Evolutionary conservation across 1,140 invertebrate genomes (phyloP).

Genomic region (Penaeus japonicus): DNA sequence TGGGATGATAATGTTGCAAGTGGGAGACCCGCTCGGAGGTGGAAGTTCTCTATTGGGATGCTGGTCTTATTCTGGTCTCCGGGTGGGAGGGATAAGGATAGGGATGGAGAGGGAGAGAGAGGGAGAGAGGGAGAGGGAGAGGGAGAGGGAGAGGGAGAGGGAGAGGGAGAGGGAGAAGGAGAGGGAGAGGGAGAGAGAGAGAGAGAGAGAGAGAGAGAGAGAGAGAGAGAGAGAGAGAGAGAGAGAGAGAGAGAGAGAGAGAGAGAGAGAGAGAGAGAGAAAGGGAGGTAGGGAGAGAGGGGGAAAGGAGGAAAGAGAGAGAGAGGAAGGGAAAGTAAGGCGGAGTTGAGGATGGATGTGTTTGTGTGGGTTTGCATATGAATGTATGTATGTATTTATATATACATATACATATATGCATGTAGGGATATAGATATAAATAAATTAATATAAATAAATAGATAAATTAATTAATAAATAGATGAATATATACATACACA

Average conservation of each 20-base stretch:
- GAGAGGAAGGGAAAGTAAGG: neutral
- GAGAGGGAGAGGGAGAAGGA: neutral
- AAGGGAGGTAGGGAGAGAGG: neutral
- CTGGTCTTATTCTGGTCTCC: no score
- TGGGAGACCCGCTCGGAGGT: no score
- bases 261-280: neutral
- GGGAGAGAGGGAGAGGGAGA: no score
- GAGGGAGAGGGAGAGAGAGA: neutral
- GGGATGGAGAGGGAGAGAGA: no score
- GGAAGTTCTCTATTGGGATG: no score
- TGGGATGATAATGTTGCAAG: no score
- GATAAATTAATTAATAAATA: slow-evolving; percentile 7
- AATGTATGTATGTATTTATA: neutral
- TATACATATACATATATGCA: neutral
- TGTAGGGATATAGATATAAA: neutral
- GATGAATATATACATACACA: neutral
- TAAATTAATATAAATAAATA: neutral
- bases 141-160: no score
- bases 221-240: no score
- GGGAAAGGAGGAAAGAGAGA: neutral
- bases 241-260: neutral
- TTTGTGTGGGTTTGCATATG: neutral
- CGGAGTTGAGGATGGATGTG: neutral
- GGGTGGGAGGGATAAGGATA: no score
- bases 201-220: neutral